Percentiles rank a stretch among this genome's conserved stretches.
These are phyloP conservation scores for Clanis bilineata DNA, from an alignment of 2,888 invertebrate genomes.

Conservation along the genomic window DNA sequence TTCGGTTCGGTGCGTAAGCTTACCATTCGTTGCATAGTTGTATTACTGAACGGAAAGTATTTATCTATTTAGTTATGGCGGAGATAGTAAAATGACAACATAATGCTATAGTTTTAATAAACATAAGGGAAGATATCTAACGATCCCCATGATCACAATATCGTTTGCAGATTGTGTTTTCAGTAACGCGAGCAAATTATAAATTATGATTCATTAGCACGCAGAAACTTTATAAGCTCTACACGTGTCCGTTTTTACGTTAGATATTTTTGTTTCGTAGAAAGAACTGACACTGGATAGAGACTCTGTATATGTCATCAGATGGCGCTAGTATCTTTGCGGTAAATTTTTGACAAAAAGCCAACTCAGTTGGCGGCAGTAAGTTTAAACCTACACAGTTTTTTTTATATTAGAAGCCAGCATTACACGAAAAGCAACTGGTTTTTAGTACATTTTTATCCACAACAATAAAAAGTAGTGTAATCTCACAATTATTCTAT, in stretches of 20 bases:
- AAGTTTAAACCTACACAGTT: background rate
- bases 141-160: background rate
- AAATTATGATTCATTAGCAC: background rate
- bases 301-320: constrained; percentile 11
- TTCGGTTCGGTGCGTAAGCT: constrained; percentile 31
- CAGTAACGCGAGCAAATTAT: background rate
- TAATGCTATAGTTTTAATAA: background rate
- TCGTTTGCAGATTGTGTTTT: background rate
- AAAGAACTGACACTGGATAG: constrained; percentile 2
- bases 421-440: background rate
- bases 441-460: background rate
- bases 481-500: constrained; percentile 24
- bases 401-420: constrained; percentile 1
- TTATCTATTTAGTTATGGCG: background rate
- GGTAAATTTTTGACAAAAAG: constrained; percentile 14
- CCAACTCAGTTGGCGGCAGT: constrained; percentile 8
- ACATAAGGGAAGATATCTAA: background rate
- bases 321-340: constrained; percentile 14
- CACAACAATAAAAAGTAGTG: constrained; percentile 19
- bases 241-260: background rate
- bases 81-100: too few species aligned
- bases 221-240: background rate
- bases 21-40: constrained; percentile 30
- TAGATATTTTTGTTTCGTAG: background rate
- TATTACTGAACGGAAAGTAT: constrained; percentile 26